Conservation (phyloP, 2,113 vertebrate species). For the Climacteris rufus region DNA sequence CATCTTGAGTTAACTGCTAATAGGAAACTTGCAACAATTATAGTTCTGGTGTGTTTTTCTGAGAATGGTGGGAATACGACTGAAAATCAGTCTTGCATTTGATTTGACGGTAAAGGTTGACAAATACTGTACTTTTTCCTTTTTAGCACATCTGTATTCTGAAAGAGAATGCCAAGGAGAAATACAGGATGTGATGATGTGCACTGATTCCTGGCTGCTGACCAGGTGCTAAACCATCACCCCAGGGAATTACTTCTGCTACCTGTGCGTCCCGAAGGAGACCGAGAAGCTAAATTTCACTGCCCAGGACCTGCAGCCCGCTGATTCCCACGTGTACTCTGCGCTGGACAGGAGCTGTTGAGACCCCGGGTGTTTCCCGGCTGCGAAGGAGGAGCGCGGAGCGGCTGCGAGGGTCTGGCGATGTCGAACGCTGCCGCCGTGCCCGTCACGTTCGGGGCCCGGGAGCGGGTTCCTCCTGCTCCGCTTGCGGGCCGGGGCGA, state of each 20-base stretch:
- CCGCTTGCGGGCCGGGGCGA: not conserved
- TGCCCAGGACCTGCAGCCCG: not conserved
- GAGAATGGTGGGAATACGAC: not conserved
- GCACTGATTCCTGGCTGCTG: not conserved
- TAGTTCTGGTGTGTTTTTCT: not conserved
- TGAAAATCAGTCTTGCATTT: not conserved
- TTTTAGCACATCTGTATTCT: slow-evolving; percentile 84
- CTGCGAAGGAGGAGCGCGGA: not conserved
- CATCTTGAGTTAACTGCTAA: not conserved
- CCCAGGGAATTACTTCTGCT: not conserved
- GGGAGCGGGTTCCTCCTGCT: not conserved
- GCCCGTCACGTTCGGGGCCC: not conserved
- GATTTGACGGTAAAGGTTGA: not conserved
- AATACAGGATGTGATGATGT: slow-evolving; percentile 75
- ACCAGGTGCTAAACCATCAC: not conserved
- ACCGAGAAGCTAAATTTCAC: not conserved
- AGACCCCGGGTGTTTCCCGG: too few species aligned
- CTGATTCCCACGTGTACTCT: not conserved
- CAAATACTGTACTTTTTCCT: not conserved
- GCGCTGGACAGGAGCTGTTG: not conserved
- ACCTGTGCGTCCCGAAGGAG: not conserved
- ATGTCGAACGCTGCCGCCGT: not conserved
- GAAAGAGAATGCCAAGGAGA: slow-evolving; percentile 80
- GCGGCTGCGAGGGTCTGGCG: not conserved
- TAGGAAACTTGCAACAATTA: not conserved